Evolutionary conservation across 2,888 invertebrate species (phyloP), one percentile per base, ranked within the genome.

Genomic region (Tigriopus californicus): DNA sequence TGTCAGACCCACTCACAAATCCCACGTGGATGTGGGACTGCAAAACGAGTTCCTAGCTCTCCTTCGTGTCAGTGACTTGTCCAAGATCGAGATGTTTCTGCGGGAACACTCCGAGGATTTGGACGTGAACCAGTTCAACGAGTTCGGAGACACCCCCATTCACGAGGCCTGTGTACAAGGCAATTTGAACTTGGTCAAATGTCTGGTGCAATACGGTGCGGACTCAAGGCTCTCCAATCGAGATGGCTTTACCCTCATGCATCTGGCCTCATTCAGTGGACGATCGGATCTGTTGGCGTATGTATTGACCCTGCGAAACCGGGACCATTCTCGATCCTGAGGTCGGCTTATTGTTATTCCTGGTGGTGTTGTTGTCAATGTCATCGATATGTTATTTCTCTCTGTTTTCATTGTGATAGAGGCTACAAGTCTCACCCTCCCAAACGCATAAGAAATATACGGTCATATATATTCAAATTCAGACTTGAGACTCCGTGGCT

Each of bases 121-220:
- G 44, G 61, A 63, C 57, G 61, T 64, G 49, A 63, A 64, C 53
- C 58, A 61, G 15, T 62, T 62, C 58, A 62, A 63, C 13, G 57
- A 56, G 12, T 62, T 62, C 33, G 64, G 64, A 12, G 62, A 62
- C 58, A 64, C 64, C 15, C 62, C 64, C 42, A 59, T 64, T 48
- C 63, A 63, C 41, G 62, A 63, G 58, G 57, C 61, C 12, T 63
- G 63, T 49, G 41, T 63, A 41, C 62, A 62, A 57, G 64, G 64
- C 25, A 62, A 63, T 60, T 57, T 64, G 61, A 61, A 62, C 55
- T 58, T 64, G 41, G 61, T 62, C 59, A 63, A 64, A 61, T 53
- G 63, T 52, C 58, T 64, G 60, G 57, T 64, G 20, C 59, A 60
- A 13, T 61, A 63, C 47, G 63, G 63, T 1, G 63, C 63, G 15